A percentile compares a stretch with the other conserved stretches of the same genome.
Conservation (phyloP, 1,140 invertebrate genomes). For the Ostrea denselamellosa region DNA sequence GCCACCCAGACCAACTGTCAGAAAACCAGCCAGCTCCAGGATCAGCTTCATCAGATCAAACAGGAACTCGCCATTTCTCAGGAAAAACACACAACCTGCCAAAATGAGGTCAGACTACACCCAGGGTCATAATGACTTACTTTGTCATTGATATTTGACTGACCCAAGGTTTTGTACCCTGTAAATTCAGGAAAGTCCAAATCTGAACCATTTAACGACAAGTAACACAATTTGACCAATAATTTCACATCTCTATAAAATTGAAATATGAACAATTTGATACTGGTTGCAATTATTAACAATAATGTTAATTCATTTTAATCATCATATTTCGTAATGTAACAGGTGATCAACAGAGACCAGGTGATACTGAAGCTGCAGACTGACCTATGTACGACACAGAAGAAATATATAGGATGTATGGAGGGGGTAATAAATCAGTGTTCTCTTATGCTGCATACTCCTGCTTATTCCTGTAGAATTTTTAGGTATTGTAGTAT, state of each 20-base stretch:
- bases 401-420: constrained; percentile 74
- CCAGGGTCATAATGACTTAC: neutral
- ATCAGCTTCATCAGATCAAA: constrained; percentile 74
- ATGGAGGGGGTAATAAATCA: constrained; percentile 71
- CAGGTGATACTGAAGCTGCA: constrained; percentile 74
- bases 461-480: too few species aligned
- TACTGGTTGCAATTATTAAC: too few species aligned
- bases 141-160: neutral
- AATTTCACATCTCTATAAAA: too few species aligned
- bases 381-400: constrained; percentile 72
- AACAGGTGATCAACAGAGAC: constrained; percentile 70
- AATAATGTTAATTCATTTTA: too few species aligned
- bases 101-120: constrained; percentile 73
- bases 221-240: too few species aligned
- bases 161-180: too few species aligned
- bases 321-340: too few species aligned
- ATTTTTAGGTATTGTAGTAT: neutral
- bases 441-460: neutral
- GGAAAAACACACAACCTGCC: constrained; percentile 77
- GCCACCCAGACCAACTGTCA: constrained; percentile 56
- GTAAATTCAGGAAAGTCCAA: too few species aligned
- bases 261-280: too few species aligned
- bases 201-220: too few species aligned
- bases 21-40: constrained; percentile 65
- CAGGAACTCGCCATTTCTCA: constrained; percentile 76